Evolutionary conservation across 2,888 invertebrate species (phyloP), one percentile per base, ranked within the genome.

Genomic region (Eurytoma californica): DNA sequence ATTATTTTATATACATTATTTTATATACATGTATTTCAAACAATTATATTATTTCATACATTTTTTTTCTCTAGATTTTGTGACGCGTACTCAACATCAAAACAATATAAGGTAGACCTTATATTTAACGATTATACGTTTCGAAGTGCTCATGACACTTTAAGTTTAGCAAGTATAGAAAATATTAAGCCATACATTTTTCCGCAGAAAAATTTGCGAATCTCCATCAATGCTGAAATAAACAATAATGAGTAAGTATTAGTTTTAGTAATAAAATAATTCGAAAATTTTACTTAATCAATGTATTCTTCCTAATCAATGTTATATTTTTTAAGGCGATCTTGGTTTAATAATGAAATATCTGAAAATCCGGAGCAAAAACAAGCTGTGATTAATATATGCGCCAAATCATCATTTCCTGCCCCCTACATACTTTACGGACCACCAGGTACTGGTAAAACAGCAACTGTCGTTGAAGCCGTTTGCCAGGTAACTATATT

Each of bases 231-330:
- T 39, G 39, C 7, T 1, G 39, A 39, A 39, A 9, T 39, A 9
- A 39, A 39, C 39, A 39, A 39, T 39, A 39, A 39, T 9, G 1
- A 39, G 39, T 39, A 7, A 39, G 39, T 39, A 39, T 7, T 39
- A 7, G 7, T 39, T 39, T 39, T 9, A 9, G 7, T 30, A 30
- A 30, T 30, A 30, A 39, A 9, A 39, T 9, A 7, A 39, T 9
- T 39, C 82, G 82, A 58, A 87, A 88, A 16, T 88, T 89, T 0
- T 88, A 90, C 4, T 89, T 88, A 78, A 92, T 95, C 7, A 7
- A 39, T 39, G 39, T 39, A 16, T 88, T 89, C 0, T 88, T 90
- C 3, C 89, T 88, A 78, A 92, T 95, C 0, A 7, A 39, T 9
- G 39, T 39, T 39, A 39, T 7, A 39, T 39, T 7, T 39, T 39